These are phyloP conservation scores for Zootermopsis nevadensis DNA, from an alignment of 2,888 invertebrate genomes.

Conservation along the genomic window DNA sequence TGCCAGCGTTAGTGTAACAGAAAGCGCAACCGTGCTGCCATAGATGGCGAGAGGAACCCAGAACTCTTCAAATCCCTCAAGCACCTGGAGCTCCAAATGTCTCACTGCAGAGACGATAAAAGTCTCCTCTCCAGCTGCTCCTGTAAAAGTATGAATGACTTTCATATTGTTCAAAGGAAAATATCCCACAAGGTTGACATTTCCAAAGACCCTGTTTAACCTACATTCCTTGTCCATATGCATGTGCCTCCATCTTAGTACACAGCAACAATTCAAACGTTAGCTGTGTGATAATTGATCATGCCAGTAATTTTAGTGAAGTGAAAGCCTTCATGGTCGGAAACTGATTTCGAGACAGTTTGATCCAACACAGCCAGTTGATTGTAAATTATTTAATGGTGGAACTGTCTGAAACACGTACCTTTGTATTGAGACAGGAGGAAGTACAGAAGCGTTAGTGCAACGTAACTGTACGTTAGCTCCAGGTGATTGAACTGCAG, in stretches of 20 bases:
- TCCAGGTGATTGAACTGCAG: constrained; percentile 55
- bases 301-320: too few species aligned
- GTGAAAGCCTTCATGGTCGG: too few species aligned
- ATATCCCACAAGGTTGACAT: too few species aligned
- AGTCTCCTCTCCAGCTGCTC: constrained; percentile 43
- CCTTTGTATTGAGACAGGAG: constrained; percentile 55
- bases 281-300: too few species aligned
- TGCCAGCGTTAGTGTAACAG: constrained; percentile 11
- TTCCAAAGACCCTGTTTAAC: too few species aligned
- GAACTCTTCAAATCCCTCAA: constrained; percentile 55
- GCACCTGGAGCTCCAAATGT: constrained; percentile 49
- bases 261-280: too few species aligned
- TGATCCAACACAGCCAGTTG: too few species aligned
- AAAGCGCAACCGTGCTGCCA: constrained; percentile 32
- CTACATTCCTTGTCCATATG: too few species aligned
- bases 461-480: constrained; percentile 53
- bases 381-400: too few species aligned
- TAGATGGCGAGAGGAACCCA: constrained; percentile 52
- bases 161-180: too few species aligned
- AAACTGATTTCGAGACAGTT: too few species aligned
- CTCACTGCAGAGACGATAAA: constrained; percentile 46
- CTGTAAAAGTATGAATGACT: constrained; percentile 31
- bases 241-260: too few species aligned
- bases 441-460: constrained; percentile 54
- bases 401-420: constrained; percentile 1